phyloP scores from a whole-genome alignment of 1,140 invertebrate genomes.

The Zaprionus gabonicus region DNA sequence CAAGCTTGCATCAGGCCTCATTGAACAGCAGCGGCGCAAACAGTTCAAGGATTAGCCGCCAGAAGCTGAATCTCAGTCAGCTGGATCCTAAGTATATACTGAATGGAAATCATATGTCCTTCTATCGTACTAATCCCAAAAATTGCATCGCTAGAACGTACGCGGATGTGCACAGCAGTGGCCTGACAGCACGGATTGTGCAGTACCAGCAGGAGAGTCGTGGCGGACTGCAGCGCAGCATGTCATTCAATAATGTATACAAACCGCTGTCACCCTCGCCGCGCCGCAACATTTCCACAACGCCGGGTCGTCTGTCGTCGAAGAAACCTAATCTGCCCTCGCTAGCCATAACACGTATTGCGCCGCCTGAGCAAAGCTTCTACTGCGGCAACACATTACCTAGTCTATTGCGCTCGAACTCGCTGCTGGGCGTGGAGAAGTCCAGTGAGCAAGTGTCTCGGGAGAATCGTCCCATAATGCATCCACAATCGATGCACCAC shows the following conservation, averaged over 20 bases:
- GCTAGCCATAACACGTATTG: constrained; percentile 81
- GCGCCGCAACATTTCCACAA: constrained; percentile 68
- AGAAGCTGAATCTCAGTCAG: constrained; percentile 71
- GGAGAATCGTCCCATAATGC: constrained; percentile 79
- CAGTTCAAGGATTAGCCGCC: constrained; percentile 40
- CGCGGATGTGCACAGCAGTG: constrained; percentile 85
- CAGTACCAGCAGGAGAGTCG: constrained; percentile 77
- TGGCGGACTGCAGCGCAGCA: constrained; percentile 64
- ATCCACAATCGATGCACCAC: constrained; percentile 72
- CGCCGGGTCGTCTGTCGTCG: constrained; percentile 60
- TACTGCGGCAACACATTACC: constrained; percentile 73
- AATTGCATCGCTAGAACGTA: constrained; percentile 57
- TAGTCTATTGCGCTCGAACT: constrained; percentile 76
- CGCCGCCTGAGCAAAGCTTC: constrained; percentile 77
- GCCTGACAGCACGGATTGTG: constrained; percentile 83
- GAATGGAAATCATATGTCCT: not conserved
- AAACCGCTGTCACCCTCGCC: constrained; percentile 73
- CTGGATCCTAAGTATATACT: constrained; percentile 71
- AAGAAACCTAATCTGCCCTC: constrained; percentile 67
- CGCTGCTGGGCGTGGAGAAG: constrained; percentile 64
- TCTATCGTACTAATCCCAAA: not conserved
- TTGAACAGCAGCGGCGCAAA: constrained; percentile 15
- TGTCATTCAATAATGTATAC: constrained; percentile 75
- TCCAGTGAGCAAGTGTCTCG: constrained; percentile 65
- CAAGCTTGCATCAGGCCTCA: constrained; percentile 26